Conservation (phyloP, 1,140 invertebrate species). For the Dolichoris vasculosae region DNA sequence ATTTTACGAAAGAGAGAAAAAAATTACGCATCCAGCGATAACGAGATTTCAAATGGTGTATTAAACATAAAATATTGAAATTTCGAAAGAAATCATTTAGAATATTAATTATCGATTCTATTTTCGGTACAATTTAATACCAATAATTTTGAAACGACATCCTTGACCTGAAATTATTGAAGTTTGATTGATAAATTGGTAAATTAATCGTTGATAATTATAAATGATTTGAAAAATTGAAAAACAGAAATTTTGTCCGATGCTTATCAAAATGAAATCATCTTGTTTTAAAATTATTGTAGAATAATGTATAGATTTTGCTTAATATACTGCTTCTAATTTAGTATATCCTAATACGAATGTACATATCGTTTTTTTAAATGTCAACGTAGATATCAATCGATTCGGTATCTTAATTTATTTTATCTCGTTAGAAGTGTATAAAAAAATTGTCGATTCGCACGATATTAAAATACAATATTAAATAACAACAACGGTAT, state of each 20-base stretch:
- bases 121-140: neutral
- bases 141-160: neutral
- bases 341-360: neutral
- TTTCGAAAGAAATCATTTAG: neutral
- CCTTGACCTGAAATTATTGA: neutral
- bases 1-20: neutral
- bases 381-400: no score
- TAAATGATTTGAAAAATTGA: neutral
- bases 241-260: neutral
- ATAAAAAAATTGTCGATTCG: neutral
- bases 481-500: no score
- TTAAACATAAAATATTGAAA: neutral
- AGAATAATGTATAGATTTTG: neutral
- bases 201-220: neutral
- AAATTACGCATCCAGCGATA: neutral
- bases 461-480: no score
- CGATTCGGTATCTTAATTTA: no score
- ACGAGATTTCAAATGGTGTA: neutral
- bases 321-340: neutral
- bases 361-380: neutral
- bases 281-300: neutral
- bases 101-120: neutral
- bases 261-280: neutral
- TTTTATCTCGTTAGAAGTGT: no score
- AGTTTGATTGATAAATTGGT: neutral